Percentiles rank a stretch among this genome's conserved stretches.
Conservation (phyloP, 2,797 vertebrate species). For the Notolepis coatsorum region DNA sequence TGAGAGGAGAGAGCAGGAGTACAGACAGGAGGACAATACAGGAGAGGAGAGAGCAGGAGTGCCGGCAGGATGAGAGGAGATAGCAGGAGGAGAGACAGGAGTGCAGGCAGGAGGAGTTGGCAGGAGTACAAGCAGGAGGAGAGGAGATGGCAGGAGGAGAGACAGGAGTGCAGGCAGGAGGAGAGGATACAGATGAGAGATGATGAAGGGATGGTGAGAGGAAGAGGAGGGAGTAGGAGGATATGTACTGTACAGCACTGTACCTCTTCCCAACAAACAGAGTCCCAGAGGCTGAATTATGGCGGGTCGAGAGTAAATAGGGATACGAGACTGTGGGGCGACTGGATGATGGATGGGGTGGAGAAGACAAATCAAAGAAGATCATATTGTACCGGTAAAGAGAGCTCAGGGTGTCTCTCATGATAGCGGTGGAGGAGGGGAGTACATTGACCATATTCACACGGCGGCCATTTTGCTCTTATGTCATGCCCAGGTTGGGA, state of each 20-base stretch:
- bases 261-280: constrained; percentile 9
- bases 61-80: background rate
- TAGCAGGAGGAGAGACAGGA: background rate
- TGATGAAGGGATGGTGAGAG: background rate
- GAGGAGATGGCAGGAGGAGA: constrained; percentile 10
- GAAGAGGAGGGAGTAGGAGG: constrained; percentile 1
- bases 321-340: constrained; percentile 37
- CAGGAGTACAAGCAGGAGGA: too few species aligned
- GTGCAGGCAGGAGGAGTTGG: background rate
- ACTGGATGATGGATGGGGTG: constrained; percentile 38
- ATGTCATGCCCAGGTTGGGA: too few species aligned
- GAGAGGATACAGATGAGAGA: background rate
- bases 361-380: constrained; percentile 22
- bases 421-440: background rate
- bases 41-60: constrained; percentile 10
- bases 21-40: background rate
- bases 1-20: background rate
- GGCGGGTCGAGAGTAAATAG: constrained; percentile 38
- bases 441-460: constrained; percentile 3
- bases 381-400: constrained; percentile 44
- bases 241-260: background rate
- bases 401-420: constrained; percentile 1
- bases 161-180: background rate
- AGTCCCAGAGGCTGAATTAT: constrained; percentile 45
- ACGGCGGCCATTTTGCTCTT: too few species aligned